Conservation (phyloP, 2,888 invertebrate species). For the Hanleya hanleyi region DNA sequence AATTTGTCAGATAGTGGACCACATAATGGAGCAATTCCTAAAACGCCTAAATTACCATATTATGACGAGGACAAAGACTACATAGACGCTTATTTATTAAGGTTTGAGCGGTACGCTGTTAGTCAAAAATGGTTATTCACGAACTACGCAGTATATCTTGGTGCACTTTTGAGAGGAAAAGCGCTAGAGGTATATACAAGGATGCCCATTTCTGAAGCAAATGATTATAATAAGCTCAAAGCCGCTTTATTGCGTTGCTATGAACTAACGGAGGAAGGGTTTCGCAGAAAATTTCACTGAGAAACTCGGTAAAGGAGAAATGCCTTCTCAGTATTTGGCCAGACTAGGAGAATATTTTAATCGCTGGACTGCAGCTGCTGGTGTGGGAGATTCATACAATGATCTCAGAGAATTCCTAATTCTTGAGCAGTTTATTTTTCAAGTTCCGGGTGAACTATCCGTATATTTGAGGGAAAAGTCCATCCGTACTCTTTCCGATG, state of each 20-base stretch:
- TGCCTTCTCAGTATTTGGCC: not conserved
- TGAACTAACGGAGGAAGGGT: constrained; percentile 11
- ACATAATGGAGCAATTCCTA: not conserved
- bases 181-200: constrained; percentile 2
- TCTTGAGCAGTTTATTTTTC: constrained; percentile 10
- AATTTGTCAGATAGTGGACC: no score
- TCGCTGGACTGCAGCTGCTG: not conserved
- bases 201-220: not conserved
- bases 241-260: not conserved
- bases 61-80: constrained; percentile 16
- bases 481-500: not conserved
- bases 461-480: constrained; percentile 10
- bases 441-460: not conserved
- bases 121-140: constrained; percentile 8
- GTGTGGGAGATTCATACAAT: not conserved
- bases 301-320: not conserved
- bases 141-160: not conserved
- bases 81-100: constrained; percentile 15
- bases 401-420: not conserved
- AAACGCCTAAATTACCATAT: not conserved
- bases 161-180: not conserved
- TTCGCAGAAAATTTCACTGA: not conserved
- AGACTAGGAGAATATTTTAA: not conserved
- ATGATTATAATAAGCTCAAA: constrained; percentile 10
- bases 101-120: constrained; percentile 15